Conservation (phyloP, 53 echinoderm and acorn worm genomes). For the Holothuria leucospilota region DNA sequence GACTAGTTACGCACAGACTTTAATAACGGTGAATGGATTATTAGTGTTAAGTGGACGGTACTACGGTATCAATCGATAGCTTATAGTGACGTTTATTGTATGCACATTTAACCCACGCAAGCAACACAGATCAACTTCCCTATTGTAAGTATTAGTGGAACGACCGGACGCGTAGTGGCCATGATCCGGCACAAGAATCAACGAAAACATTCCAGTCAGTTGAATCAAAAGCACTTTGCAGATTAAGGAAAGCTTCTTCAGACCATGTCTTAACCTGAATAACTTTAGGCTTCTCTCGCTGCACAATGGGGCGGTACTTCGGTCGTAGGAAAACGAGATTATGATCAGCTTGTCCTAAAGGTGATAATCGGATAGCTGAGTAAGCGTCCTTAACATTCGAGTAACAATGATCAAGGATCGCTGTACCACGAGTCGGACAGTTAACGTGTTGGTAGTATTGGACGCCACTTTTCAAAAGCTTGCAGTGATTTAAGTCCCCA, state of each 20-base stretch:
- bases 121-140: too few relatives aligned
- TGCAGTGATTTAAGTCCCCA: conserved; percentile 34
- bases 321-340: conserved; percentile 26
- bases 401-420: conserved; percentile 21
- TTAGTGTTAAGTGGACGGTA: too few relatives aligned
- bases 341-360: conserved; percentile 22
- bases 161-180: too few relatives aligned
- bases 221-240: not conserved
- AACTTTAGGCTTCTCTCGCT: too few relatives aligned
- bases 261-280: too few relatives aligned
- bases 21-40: too few relatives aligned
- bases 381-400: conserved; percentile 36
- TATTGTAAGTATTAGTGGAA: too few relatives aligned
- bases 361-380: not conserved
- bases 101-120: too few relatives aligned
- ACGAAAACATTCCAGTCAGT: conserved; percentile 17
- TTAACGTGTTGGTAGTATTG: conserved; percentile 39
- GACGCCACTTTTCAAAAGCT: conserved; percentile 33
- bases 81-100: too few relatives aligned
- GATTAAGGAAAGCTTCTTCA: too few relatives aligned
- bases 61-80: too few relatives aligned
- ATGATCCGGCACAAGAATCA: not conserved
- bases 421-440: conserved; percentile 33
- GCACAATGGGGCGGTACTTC: conserved; percentile 37
- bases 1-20: not conserved